phyloP scores from a whole-genome alignment of 2,113 vertebrate genomes.

The Hippocampus comes region DNA sequence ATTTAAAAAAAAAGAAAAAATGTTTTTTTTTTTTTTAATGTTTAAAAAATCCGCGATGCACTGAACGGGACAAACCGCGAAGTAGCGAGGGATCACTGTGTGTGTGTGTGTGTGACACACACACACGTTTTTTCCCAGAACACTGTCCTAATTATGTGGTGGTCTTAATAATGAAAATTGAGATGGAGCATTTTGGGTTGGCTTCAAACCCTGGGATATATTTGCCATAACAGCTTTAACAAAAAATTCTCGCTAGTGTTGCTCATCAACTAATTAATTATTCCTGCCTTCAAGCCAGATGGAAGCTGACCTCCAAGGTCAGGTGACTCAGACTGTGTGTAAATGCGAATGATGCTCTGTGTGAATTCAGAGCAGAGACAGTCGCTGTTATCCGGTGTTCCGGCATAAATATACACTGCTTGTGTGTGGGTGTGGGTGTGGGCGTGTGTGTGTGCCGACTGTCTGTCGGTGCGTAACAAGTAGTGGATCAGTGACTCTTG shows the following conservation, averaged over 20 bases:
- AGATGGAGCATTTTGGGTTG: too few relatives aligned
- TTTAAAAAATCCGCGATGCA: too few relatives aligned
- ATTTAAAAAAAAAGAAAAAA: too few relatives aligned
- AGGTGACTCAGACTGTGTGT: slow-evolving; percentile 32
- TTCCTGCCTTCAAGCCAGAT: slow-evolving; percentile 18
- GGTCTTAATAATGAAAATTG: too few relatives aligned
- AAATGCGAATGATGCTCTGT: slow-evolving; percentile 29
- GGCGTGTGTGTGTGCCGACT: slow-evolving; percentile 1
- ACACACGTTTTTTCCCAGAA: too few relatives aligned
- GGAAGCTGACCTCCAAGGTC: slow-evolving; percentile 33
- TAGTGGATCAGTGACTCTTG: slow-evolving; percentile 26
- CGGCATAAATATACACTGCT: slow-evolving; percentile 19
- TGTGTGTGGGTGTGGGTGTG: slow-evolving; percentile 4
- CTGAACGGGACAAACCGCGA: too few relatives aligned
- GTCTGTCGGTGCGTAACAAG: slow-evolving; percentile 4
- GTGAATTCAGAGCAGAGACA: slow-evolving; percentile 21
- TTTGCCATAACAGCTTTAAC: neutral
- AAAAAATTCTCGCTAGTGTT: neutral
- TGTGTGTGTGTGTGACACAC: too few relatives aligned
- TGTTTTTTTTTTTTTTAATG: too few relatives aligned
- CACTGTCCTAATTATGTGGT: too few relatives aligned
- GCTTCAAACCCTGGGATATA: neutral
- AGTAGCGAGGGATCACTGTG: too few relatives aligned
- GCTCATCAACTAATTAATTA: slow-evolving; percentile 6
- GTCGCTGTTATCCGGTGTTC: neutral